Evolutionary conservation across 2,113 vertebrate species (phyloP).

Genomic region (Poeciliopsis prolifica): DNA sequence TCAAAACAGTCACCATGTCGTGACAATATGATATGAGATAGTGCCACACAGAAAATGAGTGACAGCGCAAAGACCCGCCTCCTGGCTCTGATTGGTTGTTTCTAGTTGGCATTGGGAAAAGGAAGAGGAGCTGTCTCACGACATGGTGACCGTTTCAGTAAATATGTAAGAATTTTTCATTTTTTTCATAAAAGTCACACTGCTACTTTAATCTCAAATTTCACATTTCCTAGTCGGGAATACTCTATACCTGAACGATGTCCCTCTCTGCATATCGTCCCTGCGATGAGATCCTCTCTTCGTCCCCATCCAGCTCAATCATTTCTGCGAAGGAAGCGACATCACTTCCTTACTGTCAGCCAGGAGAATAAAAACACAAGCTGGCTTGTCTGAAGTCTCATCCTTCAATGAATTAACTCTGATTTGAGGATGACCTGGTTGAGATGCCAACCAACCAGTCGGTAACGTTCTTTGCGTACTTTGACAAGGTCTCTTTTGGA

Average conservation of each 20-base stretch:
- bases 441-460: not conserved
- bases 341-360: conserved; percentile 23
- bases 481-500: not conserved
- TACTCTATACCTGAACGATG: conserved; percentile 90
- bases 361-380: not conserved
- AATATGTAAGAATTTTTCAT: too few species aligned
- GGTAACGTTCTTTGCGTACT: not conserved
- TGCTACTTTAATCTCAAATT: conserved; percentile 24
- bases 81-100: too few species aligned
- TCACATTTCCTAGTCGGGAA: conserved; percentile 17
- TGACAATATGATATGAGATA: too few species aligned
- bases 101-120: too few species aligned
- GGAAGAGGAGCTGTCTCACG: too few species aligned
- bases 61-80: too few species aligned
- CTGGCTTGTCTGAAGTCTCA: not conserved
- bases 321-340: conserved; percentile 83
- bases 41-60: too few species aligned
- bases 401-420: not conserved
- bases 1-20: too few species aligned
- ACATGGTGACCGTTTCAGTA: too few species aligned
- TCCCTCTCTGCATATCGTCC: conserved; percentile 95
- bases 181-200: too few species aligned
- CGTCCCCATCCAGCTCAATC: conserved; percentile 96
- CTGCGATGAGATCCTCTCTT: conserved; percentile 94
- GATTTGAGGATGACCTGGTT: not conserved